A percentile compares a stretch with the other conserved stretches of the same genome.
Conservation (phyloP, 2,888 invertebrate genomes). For the Dolomedes plantarius region DNA sequence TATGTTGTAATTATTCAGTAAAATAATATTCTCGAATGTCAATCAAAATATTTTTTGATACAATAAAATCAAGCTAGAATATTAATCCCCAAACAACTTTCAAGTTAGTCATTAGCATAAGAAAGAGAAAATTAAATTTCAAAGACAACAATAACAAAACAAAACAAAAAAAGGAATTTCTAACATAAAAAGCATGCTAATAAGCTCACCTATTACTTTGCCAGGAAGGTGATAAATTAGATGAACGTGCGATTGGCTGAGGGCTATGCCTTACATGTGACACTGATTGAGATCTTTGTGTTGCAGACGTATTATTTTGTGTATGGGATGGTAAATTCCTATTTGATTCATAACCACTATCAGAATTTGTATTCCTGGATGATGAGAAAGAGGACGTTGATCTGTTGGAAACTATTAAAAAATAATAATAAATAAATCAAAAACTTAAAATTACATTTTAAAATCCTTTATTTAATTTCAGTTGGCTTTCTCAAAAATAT, state of each 20-base stretch:
- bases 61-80: no score
- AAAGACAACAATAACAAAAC: no score
- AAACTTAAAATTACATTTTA: background rate
- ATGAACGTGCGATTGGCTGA: slow-evolving; percentile 6
- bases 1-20: no score
- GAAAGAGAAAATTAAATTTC: no score
- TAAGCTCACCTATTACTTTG: background rate
- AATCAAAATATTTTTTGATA: no score
- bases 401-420: slow-evolving; percentile 26
- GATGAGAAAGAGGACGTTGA: background rate
- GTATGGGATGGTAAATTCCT: background rate
- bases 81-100: no score
- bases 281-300: slow-evolving; percentile 18
- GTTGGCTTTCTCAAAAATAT: no score
- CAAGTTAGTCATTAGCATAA: no score
- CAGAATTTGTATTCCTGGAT: slow-evolving; percentile 42
- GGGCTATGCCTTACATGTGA: background rate
- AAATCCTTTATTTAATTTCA: no score
- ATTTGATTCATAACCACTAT: slow-evolving; percentile 59
- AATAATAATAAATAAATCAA: background rate
- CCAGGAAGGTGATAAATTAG: slow-evolving; percentile 19
- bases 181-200: no score
- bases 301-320: background rate
- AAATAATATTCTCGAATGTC: no score
- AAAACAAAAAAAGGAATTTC: no score